A percentile compares a stretch with the other conserved stretches of the same genome.
Evolutionary conservation across 1,140 invertebrate genomes (phyloP).

Genomic region (Adoxophyes honmai): DNA sequence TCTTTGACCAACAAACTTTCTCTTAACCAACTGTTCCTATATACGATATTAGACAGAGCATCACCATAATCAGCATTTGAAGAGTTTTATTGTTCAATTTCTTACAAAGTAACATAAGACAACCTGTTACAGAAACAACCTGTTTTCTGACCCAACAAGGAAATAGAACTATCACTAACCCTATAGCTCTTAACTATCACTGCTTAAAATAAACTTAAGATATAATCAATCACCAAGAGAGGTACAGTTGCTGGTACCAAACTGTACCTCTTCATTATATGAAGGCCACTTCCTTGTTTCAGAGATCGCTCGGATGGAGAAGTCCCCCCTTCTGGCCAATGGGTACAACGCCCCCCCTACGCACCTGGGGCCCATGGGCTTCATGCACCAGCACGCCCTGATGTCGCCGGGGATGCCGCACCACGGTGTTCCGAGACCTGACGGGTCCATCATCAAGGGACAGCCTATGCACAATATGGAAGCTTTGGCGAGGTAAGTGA

Average conservation of each 20-base stretch:
- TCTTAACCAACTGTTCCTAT: too few species aligned
- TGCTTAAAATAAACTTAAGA: too few species aligned
- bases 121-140: too few species aligned
- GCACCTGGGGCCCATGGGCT: constrained; percentile 92
- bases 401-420: constrained; percentile 92
- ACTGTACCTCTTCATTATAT: constrained; percentile 9
- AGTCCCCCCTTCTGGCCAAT: constrained; percentile 93
- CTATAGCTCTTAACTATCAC: too few species aligned
- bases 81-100: too few species aligned
- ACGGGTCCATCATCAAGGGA: constrained; percentile 86
- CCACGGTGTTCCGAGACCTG: constrained; percentile 85
- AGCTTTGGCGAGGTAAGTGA: constrained; percentile 86
- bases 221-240: background rate
- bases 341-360: constrained; percentile 96
- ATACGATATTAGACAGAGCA: too few species aligned
- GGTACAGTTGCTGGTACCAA: constrained; percentile 13
- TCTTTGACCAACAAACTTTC: too few species aligned
- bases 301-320: constrained; percentile 92
- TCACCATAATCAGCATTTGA: too few species aligned
- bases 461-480: constrained; percentile 89
- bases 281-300: constrained; percentile 53
- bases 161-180: too few species aligned
- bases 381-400: constrained; percentile 91
- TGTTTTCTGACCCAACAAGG: too few species aligned
- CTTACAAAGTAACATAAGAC: too few species aligned